A percentile compares a stretch with the other conserved stretches of the same genome.
phyloP scores from a whole-genome alignment of 64 coral and sea anemone genomes.

The Montipora cactus region DNA sequence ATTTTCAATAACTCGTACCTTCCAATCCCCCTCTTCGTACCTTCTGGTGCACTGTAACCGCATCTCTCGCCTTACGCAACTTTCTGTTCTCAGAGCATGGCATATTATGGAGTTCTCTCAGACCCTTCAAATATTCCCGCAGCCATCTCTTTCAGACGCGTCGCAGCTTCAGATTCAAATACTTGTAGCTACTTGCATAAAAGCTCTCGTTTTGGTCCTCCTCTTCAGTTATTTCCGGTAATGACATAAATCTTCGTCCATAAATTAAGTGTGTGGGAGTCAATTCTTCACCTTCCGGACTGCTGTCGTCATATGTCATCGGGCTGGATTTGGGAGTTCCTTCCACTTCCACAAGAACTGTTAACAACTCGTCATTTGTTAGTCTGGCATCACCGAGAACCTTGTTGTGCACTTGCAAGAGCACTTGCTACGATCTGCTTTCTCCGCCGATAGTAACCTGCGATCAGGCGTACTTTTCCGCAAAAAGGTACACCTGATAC shows the following conservation, averaged over 20 bases:
- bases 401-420: background rate
- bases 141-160: background rate
- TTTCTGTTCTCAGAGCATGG: background rate
- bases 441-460: no score
- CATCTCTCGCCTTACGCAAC: background rate
- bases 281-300: no score
- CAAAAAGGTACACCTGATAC: no score
- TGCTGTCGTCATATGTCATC: no score
- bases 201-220: no score
- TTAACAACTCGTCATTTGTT: background rate
- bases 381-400: background rate
- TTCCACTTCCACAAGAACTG: background rate
- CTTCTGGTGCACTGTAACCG: background rate
- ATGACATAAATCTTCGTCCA: no score
- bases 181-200: no score
- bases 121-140: conserved; percentile 1
- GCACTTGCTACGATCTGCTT: no score
- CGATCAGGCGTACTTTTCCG: no score
- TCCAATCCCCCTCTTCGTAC: conserved; percentile 1
- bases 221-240: no score
- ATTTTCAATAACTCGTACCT: background rate
- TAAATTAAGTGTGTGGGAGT: no score
- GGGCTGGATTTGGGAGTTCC: no score
- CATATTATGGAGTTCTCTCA: background rate
- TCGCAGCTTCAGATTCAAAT: background rate